Evolutionary conservation across 1,140 invertebrate species (phyloP).

Genomic region (Acromyrmex echinatior): DNA sequence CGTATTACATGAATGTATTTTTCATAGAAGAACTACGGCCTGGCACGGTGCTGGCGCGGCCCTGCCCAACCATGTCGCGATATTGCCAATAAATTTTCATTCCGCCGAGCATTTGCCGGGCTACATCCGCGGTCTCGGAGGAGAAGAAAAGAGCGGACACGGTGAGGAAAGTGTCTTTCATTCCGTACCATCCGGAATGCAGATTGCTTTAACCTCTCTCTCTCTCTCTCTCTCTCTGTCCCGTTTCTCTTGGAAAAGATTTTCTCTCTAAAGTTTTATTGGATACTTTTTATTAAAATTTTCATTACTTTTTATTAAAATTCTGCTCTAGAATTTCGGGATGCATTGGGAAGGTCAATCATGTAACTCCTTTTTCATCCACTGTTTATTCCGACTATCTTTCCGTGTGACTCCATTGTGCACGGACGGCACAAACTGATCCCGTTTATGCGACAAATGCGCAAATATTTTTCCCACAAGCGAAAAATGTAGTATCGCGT

Average conservation of each 20-base stretch:
- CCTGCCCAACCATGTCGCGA: conserved; percentile 16
- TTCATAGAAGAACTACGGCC: conserved; percentile 44
- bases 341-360: neutral
- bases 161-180: conserved; percentile 37
- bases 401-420: neutral
- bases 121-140: conserved; percentile 32
- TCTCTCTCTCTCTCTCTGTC: too few relatives aligned
- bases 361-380: neutral
- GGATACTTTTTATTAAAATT: conserved; percentile 18
- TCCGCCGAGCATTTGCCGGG: conserved; percentile 63
- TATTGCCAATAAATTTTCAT: conserved; percentile 73
- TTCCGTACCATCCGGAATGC: conserved; percentile 11
- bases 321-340: neutral
- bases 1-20: conserved; percentile 59
- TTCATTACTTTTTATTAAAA: conserved; percentile 20
- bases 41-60: neutral
- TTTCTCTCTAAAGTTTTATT: neutral
- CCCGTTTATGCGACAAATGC: conserved; percentile 20
- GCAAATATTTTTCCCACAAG: conserved; percentile 1
- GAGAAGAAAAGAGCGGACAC: conserved; percentile 7
- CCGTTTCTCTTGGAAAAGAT: neutral
- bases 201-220: conserved; percentile 26
- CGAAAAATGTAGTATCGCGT: neutral
- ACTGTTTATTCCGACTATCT: neutral
- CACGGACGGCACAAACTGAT: conserved; percentile 14